phyloP scores from a whole-genome alignment of 2,797 vertebrate genomes.

The Taenioides sp. region DNA sequence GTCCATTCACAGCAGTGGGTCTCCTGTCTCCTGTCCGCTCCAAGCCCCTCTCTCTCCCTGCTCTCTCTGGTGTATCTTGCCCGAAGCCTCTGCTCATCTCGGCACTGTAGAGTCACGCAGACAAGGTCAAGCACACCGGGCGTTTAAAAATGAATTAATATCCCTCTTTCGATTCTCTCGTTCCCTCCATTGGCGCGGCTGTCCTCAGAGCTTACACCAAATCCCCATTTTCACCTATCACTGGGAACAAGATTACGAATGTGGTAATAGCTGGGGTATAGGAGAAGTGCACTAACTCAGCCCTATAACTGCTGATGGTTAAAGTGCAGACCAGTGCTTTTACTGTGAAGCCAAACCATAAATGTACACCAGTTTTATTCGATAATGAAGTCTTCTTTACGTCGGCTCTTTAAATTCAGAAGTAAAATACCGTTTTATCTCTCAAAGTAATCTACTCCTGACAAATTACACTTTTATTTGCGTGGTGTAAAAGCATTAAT shows the following conservation, averaged over 20 bases:
- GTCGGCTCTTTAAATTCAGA: neutral
- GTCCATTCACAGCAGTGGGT: neutral
- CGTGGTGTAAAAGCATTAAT: neutral
- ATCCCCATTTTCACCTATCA: slow-evolving; percentile 55
- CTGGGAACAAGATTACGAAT: slow-evolving; percentile 37
- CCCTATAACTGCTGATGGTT: neutral
- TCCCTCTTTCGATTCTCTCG: slow-evolving; percentile 36
- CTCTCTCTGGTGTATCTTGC: slow-evolving; percentile 11
- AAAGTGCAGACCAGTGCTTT: slow-evolving; percentile 24
- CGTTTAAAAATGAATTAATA: slow-evolving; percentile 74
- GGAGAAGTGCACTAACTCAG: slow-evolving; percentile 17
- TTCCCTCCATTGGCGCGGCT: slow-evolving; percentile 18
- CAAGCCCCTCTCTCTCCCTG: slow-evolving; percentile 13
- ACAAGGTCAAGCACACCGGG: slow-evolving; percentile 76
- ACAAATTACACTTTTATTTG: slow-evolving; percentile 9
- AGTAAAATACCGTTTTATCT: slow-evolving; percentile 10
- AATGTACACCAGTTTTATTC: slow-evolving; percentile 9
- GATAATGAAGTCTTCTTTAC: slow-evolving; percentile 1
- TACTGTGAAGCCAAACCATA: slow-evolving; percentile 2
- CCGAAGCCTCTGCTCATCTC: slow-evolving; percentile 58
- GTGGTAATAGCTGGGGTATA: slow-evolving; percentile 24
- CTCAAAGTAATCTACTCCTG: slow-evolving; percentile 10
- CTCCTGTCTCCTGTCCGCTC: slow-evolving; percentile 28
- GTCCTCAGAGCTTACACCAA: slow-evolving; percentile 44
- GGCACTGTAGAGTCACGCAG: slow-evolving; percentile 65